Evolutionary conservation across 30 jellyfish, hydroid and myxozoan genomes (phyloP).

Genomic region (Aurelia sp.): DNA sequence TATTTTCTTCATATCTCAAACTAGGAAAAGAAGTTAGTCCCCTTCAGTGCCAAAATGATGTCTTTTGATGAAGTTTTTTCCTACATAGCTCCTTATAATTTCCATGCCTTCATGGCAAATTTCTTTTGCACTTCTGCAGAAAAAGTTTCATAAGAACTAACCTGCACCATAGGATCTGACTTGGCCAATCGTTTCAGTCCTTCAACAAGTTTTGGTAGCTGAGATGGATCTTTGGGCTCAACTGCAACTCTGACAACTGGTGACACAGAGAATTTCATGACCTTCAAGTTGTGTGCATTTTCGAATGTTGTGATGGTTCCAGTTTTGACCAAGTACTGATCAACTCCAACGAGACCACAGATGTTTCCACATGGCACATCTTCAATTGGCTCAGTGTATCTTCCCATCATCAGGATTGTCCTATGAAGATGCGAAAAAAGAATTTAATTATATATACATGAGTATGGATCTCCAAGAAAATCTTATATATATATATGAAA

Average conservation of each 20-base stretch:
- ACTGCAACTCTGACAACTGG: slow-evolving; percentile 99
- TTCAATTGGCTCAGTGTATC: slow-evolving; percentile 97
- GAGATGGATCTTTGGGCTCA: slow-evolving; percentile 98
- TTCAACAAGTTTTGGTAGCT: slow-evolving; percentile 99
- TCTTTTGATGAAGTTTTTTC: too few species aligned
- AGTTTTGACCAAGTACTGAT: slow-evolving; percentile 95
- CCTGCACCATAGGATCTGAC: slow-evolving; percentile 99
- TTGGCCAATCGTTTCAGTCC: slow-evolving; percentile 98
- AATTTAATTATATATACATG: background rate
- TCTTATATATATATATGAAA: too few species aligned
- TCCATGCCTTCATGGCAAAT: too few species aligned
- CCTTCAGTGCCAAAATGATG: too few species aligned
- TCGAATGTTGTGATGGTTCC: slow-evolving; percentile 98
- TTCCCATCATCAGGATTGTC: slow-evolving; percentile 99
- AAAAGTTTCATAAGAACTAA: background rate
- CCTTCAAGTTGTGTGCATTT: slow-evolving; percentile 94
- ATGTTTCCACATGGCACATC: slow-evolving; percentile 99
- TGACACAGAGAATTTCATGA: slow-evolving; percentile 98
- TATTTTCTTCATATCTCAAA: too few species aligned
- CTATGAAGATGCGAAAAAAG: slow-evolving; percentile 29
- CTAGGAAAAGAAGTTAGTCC: too few species aligned
- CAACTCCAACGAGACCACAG: slow-evolving; percentile 99
- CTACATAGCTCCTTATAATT: too few species aligned
- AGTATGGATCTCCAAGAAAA: too few species aligned
- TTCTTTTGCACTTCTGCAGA: too few species aligned